These are phyloP conservation scores for Oligia latruncula DNA, from an alignment of 2,888 invertebrate genomes.

Conservation along the genomic window DNA sequence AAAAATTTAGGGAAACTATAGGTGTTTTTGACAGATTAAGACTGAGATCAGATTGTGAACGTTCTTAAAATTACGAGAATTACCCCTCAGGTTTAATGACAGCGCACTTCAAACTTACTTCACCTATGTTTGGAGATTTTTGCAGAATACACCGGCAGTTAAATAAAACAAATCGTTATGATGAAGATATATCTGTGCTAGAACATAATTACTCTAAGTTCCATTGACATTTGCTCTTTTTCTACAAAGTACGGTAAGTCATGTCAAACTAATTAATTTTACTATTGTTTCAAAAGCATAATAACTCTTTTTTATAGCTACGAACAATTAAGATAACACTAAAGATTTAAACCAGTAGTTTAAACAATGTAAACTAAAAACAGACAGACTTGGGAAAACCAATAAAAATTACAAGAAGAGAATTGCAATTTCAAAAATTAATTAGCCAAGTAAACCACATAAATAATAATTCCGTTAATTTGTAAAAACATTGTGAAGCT, in stretches of 20 bases:
- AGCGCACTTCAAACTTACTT: background rate
- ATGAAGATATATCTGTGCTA: background rate
- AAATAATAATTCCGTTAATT: conserved; percentile 45
- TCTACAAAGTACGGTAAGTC: conserved; percentile 11
- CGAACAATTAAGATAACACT: conserved; percentile 19
- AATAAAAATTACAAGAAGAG: background rate
- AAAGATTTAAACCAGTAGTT: conserved; percentile 10
- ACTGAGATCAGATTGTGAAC: no score
- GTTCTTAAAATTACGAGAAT: no score
- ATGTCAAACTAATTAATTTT: conserved; percentile 10
- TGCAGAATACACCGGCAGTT: no score
- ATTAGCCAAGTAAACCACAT: conserved; percentile 14
- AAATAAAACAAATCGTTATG: background rate
- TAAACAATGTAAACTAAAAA: conserved; percentile 35
- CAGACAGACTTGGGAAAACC: background rate
- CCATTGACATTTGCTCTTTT: background rate
- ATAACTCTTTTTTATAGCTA: conserved; percentile 1
- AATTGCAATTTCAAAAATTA: background rate
- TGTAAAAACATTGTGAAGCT: conserved; percentile 38
- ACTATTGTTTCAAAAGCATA: conserved; percentile 12
- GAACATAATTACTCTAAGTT: background rate
- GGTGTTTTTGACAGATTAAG: no score
- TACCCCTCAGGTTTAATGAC: background rate
- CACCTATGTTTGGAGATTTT: no score
- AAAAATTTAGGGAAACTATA: no score